Conservation (phyloP, 2,888 invertebrate species). For the Chirona hameri region DNA sequence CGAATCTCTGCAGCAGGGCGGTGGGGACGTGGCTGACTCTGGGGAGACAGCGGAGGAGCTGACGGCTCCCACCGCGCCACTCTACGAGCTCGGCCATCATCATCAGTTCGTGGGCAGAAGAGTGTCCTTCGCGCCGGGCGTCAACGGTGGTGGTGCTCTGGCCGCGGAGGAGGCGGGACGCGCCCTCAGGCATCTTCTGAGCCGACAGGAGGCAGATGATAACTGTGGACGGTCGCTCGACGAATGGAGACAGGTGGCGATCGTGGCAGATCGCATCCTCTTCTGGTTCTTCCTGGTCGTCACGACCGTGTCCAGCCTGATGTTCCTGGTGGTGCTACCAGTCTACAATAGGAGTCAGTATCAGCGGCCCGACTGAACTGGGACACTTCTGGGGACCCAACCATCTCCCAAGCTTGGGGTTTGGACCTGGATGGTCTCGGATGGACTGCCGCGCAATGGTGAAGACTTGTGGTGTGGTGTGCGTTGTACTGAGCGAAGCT, state of each 20-base stretch:
- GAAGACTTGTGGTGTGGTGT: too few relatives aligned
- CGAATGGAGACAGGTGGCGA: constrained; percentile 56
- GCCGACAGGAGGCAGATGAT: constrained; percentile 51
- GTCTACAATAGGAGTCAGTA: constrained; percentile 41
- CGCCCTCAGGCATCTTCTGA: constrained; percentile 50
- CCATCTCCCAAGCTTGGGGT: too few relatives aligned
- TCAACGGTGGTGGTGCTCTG: constrained; percentile 42
- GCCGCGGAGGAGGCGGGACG: constrained; percentile 50
- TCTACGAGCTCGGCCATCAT: constrained; percentile 31
- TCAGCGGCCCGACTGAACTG: background rate
- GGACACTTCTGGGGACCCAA: too few relatives aligned
- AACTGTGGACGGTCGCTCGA: constrained; percentile 50
- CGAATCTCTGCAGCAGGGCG: constrained; percentile 33
- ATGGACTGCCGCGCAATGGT: too few relatives aligned
- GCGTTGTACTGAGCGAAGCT: too few relatives aligned
- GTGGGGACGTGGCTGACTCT: constrained; percentile 28
- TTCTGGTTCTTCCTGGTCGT: constrained; percentile 55
- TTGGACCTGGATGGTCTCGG: too few relatives aligned
- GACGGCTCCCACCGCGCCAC: constrained; percentile 36
- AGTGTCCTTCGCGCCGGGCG: background rate
- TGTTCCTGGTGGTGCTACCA: constrained; percentile 53
- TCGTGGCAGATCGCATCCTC: constrained; percentile 53
- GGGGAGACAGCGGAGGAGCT: constrained; percentile 32
- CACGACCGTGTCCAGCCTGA: constrained; percentile 51
- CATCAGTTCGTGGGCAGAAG: background rate